Evolutionary conservation across 2,888 invertebrate species (phyloP).

Genomic region (Esperia sulphurella): DNA sequence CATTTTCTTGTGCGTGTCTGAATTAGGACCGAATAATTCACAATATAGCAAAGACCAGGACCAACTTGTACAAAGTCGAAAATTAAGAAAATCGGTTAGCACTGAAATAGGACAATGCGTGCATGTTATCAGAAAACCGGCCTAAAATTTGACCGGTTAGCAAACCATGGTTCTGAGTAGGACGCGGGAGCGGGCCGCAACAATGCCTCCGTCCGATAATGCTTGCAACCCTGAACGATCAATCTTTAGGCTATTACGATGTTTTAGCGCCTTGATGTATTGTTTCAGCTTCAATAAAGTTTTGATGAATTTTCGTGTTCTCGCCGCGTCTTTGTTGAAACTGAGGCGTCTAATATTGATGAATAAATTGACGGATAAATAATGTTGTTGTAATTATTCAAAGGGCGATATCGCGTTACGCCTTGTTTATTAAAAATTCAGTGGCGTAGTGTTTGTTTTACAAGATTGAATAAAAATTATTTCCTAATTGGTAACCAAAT

Average conservation of each 20-base stretch:
- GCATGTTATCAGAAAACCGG: no score
- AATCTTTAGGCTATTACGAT: slow-evolving; percentile 75
- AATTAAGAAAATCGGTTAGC: no score
- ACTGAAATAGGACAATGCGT: no score
- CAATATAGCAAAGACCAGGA: no score
- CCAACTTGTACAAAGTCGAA: no score
- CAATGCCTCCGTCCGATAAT: slow-evolving; percentile 58
- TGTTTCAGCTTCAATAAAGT: slow-evolving; percentile 77
- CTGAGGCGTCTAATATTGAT: slow-evolving; percentile 68
- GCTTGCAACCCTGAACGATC: slow-evolving; percentile 56
- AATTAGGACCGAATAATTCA: no score
- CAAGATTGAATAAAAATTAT: neutral
- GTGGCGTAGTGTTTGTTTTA: no score
- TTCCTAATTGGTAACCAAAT: neutral
- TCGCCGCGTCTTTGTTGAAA: slow-evolving; percentile 62
- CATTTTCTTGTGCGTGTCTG: no score
- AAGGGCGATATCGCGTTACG: slow-evolving; percentile 35
- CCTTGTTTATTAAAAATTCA: no score
- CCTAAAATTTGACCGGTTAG: no score
- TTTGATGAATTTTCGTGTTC: slow-evolving; percentile 76
- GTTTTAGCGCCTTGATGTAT: slow-evolving; percentile 77
- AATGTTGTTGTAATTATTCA: slow-evolving; percentile 51
- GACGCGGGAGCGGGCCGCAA: slow-evolving; percentile 21
- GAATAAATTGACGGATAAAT: slow-evolving; percentile 67
- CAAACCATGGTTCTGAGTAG: no score